Percentiles rank a stretch among this genome's conserved stretches.
Evolutionary conservation across 2,113 vertebrate species (phyloP).

Genomic region (Antechinus stuartii): DNA sequence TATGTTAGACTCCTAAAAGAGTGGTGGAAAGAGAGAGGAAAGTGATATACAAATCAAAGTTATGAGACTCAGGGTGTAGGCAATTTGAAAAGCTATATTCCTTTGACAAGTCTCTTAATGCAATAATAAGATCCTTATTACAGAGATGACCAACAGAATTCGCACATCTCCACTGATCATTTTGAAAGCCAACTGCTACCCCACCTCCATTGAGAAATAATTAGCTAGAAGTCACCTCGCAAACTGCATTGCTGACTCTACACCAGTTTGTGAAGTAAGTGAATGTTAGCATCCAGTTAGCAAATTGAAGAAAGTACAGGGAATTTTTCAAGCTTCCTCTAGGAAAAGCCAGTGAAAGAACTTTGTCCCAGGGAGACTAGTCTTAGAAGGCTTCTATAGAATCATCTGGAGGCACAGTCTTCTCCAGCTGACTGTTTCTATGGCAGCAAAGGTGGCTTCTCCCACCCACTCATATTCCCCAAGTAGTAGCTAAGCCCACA

Average conservation of each 20-base stretch:
- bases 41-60: background rate
- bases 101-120: background rate
- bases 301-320: background rate
- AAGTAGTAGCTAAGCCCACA: background rate
- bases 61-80: background rate
- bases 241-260: background rate
- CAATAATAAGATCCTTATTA: background rate
- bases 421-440: background rate
- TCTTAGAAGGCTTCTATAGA: background rate
- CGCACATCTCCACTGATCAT: background rate
- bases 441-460: background rate
- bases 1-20: background rate
- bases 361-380: background rate
- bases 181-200: background rate
- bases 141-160: background rate
- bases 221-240: background rate
- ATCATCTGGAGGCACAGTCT: background rate
- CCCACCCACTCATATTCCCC: background rate
- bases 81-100: conserved; percentile 18
- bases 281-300: background rate
- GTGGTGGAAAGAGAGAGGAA: background rate
- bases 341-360: background rate
- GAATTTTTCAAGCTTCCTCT: background rate
- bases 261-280: background rate
- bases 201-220: background rate